Conservation (phyloP, 2,113 vertebrate species). For the Cheilinus undulatus region DNA sequence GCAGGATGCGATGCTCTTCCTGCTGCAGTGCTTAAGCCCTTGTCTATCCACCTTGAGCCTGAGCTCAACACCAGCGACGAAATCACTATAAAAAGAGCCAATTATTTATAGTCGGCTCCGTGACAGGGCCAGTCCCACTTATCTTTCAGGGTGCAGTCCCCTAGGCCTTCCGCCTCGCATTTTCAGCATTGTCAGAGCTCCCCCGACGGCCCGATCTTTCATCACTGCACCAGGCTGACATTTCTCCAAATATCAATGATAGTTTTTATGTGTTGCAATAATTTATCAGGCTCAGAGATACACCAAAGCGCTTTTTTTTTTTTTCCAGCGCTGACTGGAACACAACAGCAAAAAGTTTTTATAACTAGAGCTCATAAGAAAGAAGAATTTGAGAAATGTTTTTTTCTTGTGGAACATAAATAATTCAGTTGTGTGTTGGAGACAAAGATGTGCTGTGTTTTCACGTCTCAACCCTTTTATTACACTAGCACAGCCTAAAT, state of each 20-base stretch:
- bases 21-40: constrained; percentile 34
- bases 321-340: background rate
- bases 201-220: constrained; percentile 56
- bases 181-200: constrained; percentile 55
- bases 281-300: constrained; percentile 48
- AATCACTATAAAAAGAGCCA: constrained; percentile 76
- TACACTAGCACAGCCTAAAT: background rate
- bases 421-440: background rate
- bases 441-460: background rate
- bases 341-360: constrained; percentile 17
- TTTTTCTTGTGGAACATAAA: background rate
- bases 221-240: constrained; percentile 61
- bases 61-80: constrained; percentile 49
- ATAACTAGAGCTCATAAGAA: background rate
- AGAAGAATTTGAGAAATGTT: background rate
- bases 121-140: constrained; percentile 70
- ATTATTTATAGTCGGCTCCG: constrained; percentile 78
- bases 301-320: constrained; percentile 30
- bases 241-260: constrained; percentile 73
- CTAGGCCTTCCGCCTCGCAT: constrained; percentile 29
- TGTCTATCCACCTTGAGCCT: constrained; percentile 57
- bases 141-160: constrained; percentile 71
- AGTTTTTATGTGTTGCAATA: constrained; percentile 60
- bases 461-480: constrained; percentile 1
- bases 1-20: constrained; percentile 13